Percentiles rank a stretch among this genome's conserved stretches.
These are phyloP conservation scores for Borostomias antarcticus DNA, from an alignment of 2,797 vertebrate species.

Conservation along the genomic window DNA sequence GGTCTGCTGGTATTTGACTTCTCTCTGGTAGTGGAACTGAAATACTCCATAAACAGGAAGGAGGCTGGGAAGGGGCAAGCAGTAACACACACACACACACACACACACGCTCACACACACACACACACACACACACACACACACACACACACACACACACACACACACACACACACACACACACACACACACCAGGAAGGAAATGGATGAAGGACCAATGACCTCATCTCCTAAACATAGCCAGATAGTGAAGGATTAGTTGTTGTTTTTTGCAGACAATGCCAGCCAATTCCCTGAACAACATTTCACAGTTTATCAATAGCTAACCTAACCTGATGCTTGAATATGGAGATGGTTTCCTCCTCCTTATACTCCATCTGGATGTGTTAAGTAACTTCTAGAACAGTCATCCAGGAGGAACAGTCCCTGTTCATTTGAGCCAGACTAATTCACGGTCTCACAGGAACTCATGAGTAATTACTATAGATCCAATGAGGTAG, in stretches of 20 bases:
- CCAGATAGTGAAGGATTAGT: no score
- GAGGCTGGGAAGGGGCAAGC: slow-evolving; percentile 20
- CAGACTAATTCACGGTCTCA: slow-evolving; percentile 55
- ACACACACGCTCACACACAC: not conserved
- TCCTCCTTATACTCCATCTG: no score
- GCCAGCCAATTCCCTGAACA: not conserved
- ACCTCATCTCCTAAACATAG: slow-evolving; percentile 24
- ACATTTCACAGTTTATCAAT: no score
- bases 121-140: slow-evolving; percentile 7
- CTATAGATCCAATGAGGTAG: slow-evolving; percentile 69
- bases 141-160: slow-evolving; percentile 2
- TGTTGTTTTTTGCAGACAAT: no score
- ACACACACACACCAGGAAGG: no score
- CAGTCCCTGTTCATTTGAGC: slow-evolving; percentile 35
- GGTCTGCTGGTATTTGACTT: slow-evolving; percentile 20
- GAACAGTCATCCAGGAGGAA: slow-evolving; percentile 17
- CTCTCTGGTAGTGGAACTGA: not conserved
- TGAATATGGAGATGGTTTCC: no score
- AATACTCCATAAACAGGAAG: no score
- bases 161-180: slow-evolving; percentile 9
- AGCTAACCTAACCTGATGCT: not conserved
- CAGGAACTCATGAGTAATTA: slow-evolving; percentile 63
- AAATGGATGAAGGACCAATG: slow-evolving; percentile 38
- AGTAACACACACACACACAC: not conserved
- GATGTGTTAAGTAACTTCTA: not conserved